Percentiles rank a stretch among this genome's conserved stretches.
These are phyloP conservation scores for Apis florea DNA, from an alignment of 1,140 invertebrate species.

Conservation along the genomic window DNA sequence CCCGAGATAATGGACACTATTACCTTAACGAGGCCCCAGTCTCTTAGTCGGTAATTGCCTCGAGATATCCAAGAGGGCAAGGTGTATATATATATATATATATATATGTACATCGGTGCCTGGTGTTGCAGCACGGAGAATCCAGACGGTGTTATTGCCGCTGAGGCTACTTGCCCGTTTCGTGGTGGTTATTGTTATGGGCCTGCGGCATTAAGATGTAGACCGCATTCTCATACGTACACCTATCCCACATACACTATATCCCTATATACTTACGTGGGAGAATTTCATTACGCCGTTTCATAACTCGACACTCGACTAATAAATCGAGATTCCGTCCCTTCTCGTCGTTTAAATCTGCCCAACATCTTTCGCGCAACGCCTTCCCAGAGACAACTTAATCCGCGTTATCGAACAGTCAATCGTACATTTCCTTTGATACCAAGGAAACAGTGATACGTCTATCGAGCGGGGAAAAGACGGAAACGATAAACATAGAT, in stretches of 20 bases:
- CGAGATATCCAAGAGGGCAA: constrained; percentile 72
- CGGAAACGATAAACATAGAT: too few species aligned
- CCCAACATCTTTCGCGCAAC: background rate
- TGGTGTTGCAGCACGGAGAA: constrained; percentile 64
- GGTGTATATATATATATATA: too few species aligned
- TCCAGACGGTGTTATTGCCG: constrained; percentile 75
- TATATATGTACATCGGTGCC: constrained; percentile 54
- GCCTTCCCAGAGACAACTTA: constrained; percentile 61
- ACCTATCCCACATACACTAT: constrained; percentile 42
- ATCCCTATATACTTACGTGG: constrained; percentile 51
- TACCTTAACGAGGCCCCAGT: constrained; percentile 78
- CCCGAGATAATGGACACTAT: constrained; percentile 78
- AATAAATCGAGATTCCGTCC: too few species aligned
- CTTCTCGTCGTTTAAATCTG: constrained; percentile 62
- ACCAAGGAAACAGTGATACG: too few species aligned
- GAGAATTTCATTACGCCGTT: constrained; percentile 76
- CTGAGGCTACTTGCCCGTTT: constrained; percentile 74
- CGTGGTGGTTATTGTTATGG: constrained; percentile 78
- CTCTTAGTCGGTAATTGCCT: constrained; percentile 79
- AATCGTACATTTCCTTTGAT: too few species aligned
- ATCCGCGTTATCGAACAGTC: constrained; percentile 62
- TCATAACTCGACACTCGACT: too few species aligned
- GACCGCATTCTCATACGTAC: constrained; percentile 68
- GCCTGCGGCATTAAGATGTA: constrained; percentile 79
- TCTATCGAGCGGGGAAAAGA: too few species aligned